Evolutionary conservation across 2,888 invertebrate genomes (phyloP).

Genomic region (Aphodius granarius): DNA sequence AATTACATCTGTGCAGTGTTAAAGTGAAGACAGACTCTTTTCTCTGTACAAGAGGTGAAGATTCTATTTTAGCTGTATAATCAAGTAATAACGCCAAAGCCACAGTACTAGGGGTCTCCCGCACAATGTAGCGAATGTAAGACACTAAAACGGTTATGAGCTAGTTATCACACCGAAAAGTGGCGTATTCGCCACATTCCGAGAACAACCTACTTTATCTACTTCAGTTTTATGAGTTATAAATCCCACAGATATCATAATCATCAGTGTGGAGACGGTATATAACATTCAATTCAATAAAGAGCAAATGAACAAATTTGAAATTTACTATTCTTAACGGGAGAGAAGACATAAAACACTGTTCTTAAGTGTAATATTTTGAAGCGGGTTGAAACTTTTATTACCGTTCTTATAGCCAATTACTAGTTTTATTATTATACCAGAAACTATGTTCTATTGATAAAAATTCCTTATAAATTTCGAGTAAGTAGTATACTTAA

Average conservation of each 20-base stretch:
- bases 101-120: not conserved
- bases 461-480: too few relatives aligned
- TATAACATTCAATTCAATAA: not conserved
- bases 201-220: not conserved
- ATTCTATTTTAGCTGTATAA: not conserved
- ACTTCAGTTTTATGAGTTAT: not conserved
- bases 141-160: not conserved
- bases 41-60: not conserved
- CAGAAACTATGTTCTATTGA: too few relatives aligned
- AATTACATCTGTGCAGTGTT: not conserved
- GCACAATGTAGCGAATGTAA: not conserved
- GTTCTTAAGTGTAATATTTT: too few relatives aligned
- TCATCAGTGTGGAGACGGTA: not conserved
- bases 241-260: not conserved
- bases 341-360: too few relatives aligned
- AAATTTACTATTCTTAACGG: too few relatives aligned
- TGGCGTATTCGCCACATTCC: not conserved
- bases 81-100: not conserved
- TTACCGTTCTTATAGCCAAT: too few relatives aligned
- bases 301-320: too few relatives aligned
- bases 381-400: too few relatives aligned
- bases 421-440: too few relatives aligned
- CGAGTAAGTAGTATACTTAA: too few relatives aligned
- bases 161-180: not conserved
- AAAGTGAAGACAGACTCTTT: not conserved